A percentile compares a stretch with the other conserved stretches of the same genome.
These are phyloP conservation scores for Chelonus formosanus DNA, from an alignment of 2,888 invertebrate species.

Conservation along the genomic window DNA sequence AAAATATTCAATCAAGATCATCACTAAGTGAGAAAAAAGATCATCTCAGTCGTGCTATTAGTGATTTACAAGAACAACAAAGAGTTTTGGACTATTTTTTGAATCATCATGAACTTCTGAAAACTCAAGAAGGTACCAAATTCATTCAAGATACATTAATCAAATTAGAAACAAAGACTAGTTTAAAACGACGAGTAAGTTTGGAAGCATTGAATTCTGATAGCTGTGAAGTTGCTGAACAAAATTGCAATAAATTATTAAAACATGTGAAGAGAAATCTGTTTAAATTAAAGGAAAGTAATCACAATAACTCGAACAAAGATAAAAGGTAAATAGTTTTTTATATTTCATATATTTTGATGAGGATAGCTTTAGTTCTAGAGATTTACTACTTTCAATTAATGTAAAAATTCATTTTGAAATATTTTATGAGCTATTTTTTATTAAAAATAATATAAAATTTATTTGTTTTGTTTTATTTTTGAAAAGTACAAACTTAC, in stretches of 20 bases:
- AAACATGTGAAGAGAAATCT: constrained; percentile 51
- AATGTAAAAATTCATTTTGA: too few species aligned
- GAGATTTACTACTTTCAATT: too few species aligned
- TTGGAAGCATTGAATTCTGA: constrained; percentile 33
- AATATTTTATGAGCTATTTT: too few species aligned
- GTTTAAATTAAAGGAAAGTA: constrained; percentile 31
- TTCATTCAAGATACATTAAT: constrained; percentile 47
- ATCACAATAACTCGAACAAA: too few species aligned
- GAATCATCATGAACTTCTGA: constrained; percentile 50
- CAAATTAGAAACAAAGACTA: constrained; percentile 33
- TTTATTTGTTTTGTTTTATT: too few species aligned
- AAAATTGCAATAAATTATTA: not conserved
- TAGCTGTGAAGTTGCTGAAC: too few species aligned
- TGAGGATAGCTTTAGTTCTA: too few species aligned
- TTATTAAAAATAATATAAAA: too few species aligned
- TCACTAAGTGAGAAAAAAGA: constrained; percentile 47
- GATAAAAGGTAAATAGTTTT: too few species aligned
- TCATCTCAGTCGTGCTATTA: constrained; percentile 54
- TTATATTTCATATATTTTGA: too few species aligned
- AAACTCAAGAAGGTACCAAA: constrained; percentile 47
- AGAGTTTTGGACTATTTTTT: constrained; percentile 57
- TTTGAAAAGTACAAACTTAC: too few species aligned
- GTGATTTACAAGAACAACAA: constrained; percentile 60
- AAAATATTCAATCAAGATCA: constrained; percentile 37
- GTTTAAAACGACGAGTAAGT: constrained; percentile 23